Percentiles rank a stretch among this genome's conserved stretches.
phyloP scores from a whole-genome alignment of 1,140 invertebrate species.

The Drosophila ironensis region DNA sequence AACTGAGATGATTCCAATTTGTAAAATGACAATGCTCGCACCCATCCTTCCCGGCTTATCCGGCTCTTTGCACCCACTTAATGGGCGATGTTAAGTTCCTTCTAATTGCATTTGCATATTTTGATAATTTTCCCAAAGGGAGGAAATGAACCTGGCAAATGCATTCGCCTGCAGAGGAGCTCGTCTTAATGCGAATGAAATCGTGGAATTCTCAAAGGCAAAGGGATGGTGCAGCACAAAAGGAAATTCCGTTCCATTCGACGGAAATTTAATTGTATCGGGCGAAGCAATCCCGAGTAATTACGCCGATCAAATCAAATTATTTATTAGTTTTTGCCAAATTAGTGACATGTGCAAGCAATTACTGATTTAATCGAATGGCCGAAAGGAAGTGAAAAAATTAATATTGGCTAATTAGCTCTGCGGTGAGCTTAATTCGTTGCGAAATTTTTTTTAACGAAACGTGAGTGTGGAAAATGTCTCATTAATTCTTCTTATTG shows the following conservation, averaged over 20 bases:
- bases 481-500: too few species aligned
- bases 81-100: slow-evolving; percentile 55
- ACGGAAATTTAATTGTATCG: slow-evolving; percentile 43
- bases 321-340: slow-evolving; percentile 41
- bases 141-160: slow-evolving; percentile 74
- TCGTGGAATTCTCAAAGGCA: slow-evolving; percentile 3
- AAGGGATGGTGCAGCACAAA: not conserved
- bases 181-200: slow-evolving; percentile 13
- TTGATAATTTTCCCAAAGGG: slow-evolving; percentile 62
- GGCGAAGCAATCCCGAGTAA: slow-evolving; percentile 31
- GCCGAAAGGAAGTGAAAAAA: slow-evolving; percentile 17
- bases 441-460: not conserved
- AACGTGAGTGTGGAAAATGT: too few species aligned
- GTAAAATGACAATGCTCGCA: slow-evolving; percentile 27
- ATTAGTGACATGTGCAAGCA: slow-evolving; percentile 48
- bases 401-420: slow-evolving; percentile 38
- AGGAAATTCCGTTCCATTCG: slow-evolving; percentile 35
- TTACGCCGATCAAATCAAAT: slow-evolving; percentile 36
- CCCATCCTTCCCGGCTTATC: slow-evolving; percentile 10
- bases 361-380: slow-evolving; percentile 39
- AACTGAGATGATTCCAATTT: slow-evolving; percentile 30
- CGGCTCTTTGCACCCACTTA: not conserved
- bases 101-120: slow-evolving; percentile 79
- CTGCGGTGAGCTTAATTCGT: slow-evolving; percentile 9
- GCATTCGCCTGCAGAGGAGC: slow-evolving; percentile 31